Conservation (phyloP, 1,140 invertebrate species). For the Drosophila burlai region DNA sequence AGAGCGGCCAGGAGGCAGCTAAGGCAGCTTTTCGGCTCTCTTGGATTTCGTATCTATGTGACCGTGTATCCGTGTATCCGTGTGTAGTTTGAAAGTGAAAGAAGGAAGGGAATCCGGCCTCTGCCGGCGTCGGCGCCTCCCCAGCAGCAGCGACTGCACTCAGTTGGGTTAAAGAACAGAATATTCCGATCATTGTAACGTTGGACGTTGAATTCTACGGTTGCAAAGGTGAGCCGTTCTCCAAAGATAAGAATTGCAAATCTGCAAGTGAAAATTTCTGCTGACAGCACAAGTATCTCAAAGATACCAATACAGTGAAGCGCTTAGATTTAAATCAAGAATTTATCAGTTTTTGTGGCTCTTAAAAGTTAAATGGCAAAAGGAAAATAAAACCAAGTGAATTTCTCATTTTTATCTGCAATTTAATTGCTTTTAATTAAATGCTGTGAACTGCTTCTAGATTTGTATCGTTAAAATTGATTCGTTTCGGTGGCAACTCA, state of each 20-base stretch:
- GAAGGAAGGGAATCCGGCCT: slow-evolving; percentile 62
- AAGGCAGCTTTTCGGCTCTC: slow-evolving; percentile 49
- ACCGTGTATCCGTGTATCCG: slow-evolving; percentile 26
- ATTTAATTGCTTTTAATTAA: slow-evolving; percentile 5
- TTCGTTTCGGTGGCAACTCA: slow-evolving; percentile 14
- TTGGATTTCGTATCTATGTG: slow-evolving; percentile 19
- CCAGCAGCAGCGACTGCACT: slow-evolving; percentile 56
- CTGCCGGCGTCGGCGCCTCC: slow-evolving; percentile 28
- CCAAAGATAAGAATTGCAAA: slow-evolving; percentile 58
- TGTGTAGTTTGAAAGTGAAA: slow-evolving; percentile 76
- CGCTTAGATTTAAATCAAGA: slow-evolving; percentile 32
- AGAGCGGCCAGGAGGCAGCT: slow-evolving; percentile 26
- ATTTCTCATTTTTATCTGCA: slow-evolving; percentile 11
- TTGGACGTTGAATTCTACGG: slow-evolving; percentile 85
- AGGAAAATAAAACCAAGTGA: slow-evolving; percentile 8
- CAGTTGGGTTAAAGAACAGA: slow-evolving; percentile 73
- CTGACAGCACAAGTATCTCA: slow-evolving; percentile 26
- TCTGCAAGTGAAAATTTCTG: slow-evolving; percentile 29
- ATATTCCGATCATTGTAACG: slow-evolving; percentile 85
- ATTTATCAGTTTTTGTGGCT: slow-evolving; percentile 43
- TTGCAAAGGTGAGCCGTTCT: slow-evolving; percentile 85
- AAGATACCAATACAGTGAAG: slow-evolving; percentile 10
- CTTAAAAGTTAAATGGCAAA: slow-evolving; percentile 19
- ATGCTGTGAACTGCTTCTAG: slow-evolving; percentile 4
- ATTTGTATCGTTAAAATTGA: slow-evolving; percentile 16